These are phyloP conservation scores for Guaruba guarouba DNA, from an alignment of 2,113 vertebrate genomes.

Conservation along the genomic window DNA sequence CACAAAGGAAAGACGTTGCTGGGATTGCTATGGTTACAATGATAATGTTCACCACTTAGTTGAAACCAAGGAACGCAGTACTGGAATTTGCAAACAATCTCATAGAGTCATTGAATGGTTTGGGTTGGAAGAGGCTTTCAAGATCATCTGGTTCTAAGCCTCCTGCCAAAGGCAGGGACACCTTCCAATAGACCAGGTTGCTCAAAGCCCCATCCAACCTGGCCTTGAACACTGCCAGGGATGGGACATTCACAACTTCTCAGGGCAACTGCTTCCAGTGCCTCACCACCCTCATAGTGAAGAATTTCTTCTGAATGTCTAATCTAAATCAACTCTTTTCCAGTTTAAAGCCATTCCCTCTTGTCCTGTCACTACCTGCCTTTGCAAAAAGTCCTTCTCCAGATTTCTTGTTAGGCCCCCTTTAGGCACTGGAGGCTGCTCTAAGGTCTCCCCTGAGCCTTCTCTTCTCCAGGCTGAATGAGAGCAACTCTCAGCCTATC, in stretches of 20 bases:
- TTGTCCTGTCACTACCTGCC: background rate
- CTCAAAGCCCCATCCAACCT: background rate
- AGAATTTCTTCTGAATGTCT: background rate
- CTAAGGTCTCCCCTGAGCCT: background rate
- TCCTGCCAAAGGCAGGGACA: background rate
- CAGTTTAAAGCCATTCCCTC: background rate
- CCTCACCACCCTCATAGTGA: background rate
- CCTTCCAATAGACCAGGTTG: background rate
- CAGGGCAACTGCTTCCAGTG: background rate
- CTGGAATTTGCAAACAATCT: background rate
- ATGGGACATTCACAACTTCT: background rate
- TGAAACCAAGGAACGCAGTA: background rate
- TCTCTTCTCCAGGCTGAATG: background rate
- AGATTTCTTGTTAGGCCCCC: background rate
- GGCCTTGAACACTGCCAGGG: background rate
- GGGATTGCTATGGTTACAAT: background rate
- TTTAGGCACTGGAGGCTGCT: background rate
- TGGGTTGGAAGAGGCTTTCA: background rate
- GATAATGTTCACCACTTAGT: background rate
- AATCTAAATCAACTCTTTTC: background rate
- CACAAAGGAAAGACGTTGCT: background rate
- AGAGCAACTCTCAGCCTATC: background rate
- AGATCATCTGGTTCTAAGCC: background rate
- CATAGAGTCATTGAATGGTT: background rate
- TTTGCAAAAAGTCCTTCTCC: background rate